phyloP scores from a whole-genome alignment of 1,140 invertebrate genomes.

The Reticulitermes speratus region DNA sequence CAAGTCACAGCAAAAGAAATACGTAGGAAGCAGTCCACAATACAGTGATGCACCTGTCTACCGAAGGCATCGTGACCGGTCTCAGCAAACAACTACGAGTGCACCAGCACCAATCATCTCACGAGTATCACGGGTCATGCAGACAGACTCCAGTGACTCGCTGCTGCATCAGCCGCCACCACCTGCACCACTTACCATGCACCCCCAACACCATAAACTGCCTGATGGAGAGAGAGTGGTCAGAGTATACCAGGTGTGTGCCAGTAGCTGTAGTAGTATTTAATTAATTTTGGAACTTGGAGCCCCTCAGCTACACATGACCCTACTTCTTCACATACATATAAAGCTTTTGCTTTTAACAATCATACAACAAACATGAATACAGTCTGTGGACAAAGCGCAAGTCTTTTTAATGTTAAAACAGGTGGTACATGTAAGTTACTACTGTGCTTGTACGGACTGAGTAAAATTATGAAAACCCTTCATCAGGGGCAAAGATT shows the following conservation, averaged over 20 bases:
- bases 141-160: not conserved
- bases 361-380: no score
- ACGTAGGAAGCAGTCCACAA: not conserved
- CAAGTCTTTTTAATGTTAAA: no score
- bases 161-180: not conserved
- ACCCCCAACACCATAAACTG: not conserved
- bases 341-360: no score
- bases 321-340: no score
- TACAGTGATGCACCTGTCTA: not conserved
- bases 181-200: not conserved
- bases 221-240: not conserved
- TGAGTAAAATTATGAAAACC: not conserved
- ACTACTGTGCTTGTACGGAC: not conserved
- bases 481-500: not conserved
- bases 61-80: not conserved
- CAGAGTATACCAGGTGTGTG: not conserved
- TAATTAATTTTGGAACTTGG: not conserved
- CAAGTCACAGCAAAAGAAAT: not conserved
- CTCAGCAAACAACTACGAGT: not conserved
- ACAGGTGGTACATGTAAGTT: no score
- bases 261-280: not conserved
- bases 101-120: not conserved
- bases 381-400: no score
- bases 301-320: not conserved
- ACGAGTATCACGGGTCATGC: slow-evolving; percentile 20